These are phyloP conservation scores for Aythya fuligula DNA, from an alignment of 2,797 vertebrate genomes.

Conservation along the genomic window DNA sequence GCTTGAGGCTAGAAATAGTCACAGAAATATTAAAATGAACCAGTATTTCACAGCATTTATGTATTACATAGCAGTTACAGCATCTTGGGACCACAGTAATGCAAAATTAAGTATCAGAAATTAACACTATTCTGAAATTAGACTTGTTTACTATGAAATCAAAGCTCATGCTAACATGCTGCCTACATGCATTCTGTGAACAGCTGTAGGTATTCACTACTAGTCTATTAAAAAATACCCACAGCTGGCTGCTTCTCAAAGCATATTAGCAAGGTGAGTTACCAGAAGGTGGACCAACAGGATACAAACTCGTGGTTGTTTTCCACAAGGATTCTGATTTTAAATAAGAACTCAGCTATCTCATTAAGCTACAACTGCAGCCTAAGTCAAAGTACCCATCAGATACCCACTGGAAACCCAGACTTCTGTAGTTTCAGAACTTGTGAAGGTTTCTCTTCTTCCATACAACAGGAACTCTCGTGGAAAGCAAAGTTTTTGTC, in stretches of 20 bases:
- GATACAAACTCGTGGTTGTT: neutral
- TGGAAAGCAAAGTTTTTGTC: neutral
- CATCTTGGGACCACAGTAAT: neutral
- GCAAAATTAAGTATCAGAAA: neutral
- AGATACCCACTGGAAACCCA: neutral
- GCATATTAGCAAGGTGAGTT: neutral
- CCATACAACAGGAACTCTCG: neutral
- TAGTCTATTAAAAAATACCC: neutral
- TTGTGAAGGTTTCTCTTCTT: neutral
- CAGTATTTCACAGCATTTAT: neutral
- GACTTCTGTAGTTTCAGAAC: neutral
- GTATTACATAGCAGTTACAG: neutral
- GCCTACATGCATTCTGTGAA: neutral
- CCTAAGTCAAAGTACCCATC: neutral
- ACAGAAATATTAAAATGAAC: neutral
- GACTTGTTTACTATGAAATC: neutral
- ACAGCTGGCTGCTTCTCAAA: neutral
- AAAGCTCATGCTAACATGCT: neutral
- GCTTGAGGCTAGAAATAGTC: neutral
- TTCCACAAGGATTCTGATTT: neutral
- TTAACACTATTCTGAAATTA: neutral
- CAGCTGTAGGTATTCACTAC: neutral
- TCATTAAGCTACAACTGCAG: neutral
- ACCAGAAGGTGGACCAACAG: neutral
- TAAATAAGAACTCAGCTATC: neutral